Evolutionary conservation across 2,888 invertebrate species (phyloP).

Genomic region (Aspidiotus destructor): DNA sequence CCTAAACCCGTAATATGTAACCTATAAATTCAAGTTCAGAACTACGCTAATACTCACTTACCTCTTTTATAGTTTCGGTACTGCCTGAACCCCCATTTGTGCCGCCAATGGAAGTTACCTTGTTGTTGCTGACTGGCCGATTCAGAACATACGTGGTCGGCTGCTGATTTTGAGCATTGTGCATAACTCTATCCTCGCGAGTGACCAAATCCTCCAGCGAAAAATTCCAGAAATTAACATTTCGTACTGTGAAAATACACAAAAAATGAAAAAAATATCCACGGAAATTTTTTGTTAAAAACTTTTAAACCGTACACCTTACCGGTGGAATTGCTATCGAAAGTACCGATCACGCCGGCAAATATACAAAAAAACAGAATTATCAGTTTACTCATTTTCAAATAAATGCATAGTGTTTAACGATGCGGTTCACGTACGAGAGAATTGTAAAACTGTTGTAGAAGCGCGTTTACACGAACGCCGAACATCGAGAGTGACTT

Average conservation of each 20-base stretch:
- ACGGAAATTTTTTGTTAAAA: neutral
- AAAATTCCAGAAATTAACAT: slow-evolving; percentile 23
- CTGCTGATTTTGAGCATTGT: neutral
- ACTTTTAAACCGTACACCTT: neutral
- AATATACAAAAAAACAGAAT: neutral
- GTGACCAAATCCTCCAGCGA: slow-evolving; percentile 17
- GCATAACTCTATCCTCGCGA: slow-evolving; percentile 23
- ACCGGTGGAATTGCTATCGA: neutral
- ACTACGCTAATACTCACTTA: neutral
- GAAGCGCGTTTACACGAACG: no score
- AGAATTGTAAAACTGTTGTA: no score
- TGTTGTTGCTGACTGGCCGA: slow-evolving; percentile 9
- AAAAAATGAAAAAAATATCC: neutral
- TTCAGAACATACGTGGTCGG: slow-evolving; percentile 15
- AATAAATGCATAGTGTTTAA: neutral
- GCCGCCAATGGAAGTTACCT: neutral
- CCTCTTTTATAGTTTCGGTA: slow-evolving; percentile 9
- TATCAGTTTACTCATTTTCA: neutral
- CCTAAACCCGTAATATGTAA: neutral
- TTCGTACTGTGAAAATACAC: neutral
- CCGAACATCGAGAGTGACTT: neutral
- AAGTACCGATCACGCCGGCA: neutral
- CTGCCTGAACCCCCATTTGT: neutral
- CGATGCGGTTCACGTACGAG: neutral
- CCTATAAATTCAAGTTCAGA: neutral